Evolutionary conservation across 2,797 vertebrate species (phyloP).

Genomic region (Clangula hyemalis): DNA sequence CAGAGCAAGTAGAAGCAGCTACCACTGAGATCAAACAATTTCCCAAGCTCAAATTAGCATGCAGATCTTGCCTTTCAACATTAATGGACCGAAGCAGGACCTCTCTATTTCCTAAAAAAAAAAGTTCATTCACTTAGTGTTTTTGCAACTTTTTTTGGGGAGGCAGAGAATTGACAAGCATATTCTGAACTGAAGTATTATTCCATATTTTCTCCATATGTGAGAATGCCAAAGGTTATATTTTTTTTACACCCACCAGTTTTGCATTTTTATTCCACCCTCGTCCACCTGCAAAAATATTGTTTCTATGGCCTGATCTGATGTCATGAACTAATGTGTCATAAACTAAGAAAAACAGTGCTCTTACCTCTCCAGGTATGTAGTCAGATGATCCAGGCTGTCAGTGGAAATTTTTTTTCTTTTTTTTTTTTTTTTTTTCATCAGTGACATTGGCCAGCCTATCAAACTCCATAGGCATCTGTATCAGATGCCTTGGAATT

Average conservation of each 20-base stretch:
- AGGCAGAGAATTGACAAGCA: not conserved
- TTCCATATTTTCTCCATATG: not conserved
- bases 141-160: not conserved
- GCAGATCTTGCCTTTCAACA: not conserved
- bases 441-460: not conserved
- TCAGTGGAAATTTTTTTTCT: not conserved
- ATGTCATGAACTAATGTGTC: not conserved
- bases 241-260: not conserved
- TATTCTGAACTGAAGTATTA: not conserved
- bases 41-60: not conserved
- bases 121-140: not conserved
- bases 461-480: not conserved
- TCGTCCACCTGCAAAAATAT: conserved; percentile 1
- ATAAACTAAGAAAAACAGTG: not conserved
- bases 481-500: conserved; percentile 5
- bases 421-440: not conserved
- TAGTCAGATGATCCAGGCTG: not conserved
- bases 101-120: not conserved
- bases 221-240: not conserved
- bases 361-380: not conserved
- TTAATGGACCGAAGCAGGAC: not conserved
- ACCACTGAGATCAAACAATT: not conserved
- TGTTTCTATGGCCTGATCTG: not conserved
- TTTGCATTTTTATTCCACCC: not conserved
- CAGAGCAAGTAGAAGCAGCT: not conserved